These are phyloP conservation scores for Cephus runcator DNA, from an alignment of 2,888 invertebrate species.

Conservation along the genomic window DNA sequence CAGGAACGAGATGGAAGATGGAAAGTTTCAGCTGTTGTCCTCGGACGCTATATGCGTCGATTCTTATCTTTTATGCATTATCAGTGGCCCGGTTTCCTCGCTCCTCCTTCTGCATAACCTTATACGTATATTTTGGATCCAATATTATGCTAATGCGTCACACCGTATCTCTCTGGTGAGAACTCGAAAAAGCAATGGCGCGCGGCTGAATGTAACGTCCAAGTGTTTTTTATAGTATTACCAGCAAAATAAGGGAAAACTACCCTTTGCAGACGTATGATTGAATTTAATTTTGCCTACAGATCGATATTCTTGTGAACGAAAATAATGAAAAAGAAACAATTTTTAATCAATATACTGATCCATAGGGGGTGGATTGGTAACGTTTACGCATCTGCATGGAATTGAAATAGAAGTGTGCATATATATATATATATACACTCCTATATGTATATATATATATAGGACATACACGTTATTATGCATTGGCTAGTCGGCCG, in stretches of 20 bases:
- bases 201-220: not conserved
- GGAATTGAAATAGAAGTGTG: not conserved
- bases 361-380: too few relatives aligned
- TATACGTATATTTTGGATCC: constrained; percentile 52
- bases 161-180: not conserved
- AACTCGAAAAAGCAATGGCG: not conserved
- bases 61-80: constrained; percentile 60
- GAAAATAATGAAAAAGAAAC: not conserved
- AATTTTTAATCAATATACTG: not conserved
- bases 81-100: constrained; percentile 34
- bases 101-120: constrained; percentile 27
- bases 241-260: too few relatives aligned
- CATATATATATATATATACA: constrained; percentile 11
- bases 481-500: constrained; percentile 30
- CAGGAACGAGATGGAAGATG: not conserved
- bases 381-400: too few relatives aligned
- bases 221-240: too few relatives aligned
- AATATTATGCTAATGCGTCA: constrained; percentile 55
- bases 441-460: constrained; percentile 11
- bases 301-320: too few relatives aligned
- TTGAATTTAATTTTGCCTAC: too few relatives aligned
- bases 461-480: constrained; percentile 29
- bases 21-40: constrained; percentile 17
- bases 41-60: constrained; percentile 13
- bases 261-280: too few relatives aligned